phyloP scores from a whole-genome alignment of 2,113 vertebrate genomes.

The Hemibagrus wyckioides region DNA sequence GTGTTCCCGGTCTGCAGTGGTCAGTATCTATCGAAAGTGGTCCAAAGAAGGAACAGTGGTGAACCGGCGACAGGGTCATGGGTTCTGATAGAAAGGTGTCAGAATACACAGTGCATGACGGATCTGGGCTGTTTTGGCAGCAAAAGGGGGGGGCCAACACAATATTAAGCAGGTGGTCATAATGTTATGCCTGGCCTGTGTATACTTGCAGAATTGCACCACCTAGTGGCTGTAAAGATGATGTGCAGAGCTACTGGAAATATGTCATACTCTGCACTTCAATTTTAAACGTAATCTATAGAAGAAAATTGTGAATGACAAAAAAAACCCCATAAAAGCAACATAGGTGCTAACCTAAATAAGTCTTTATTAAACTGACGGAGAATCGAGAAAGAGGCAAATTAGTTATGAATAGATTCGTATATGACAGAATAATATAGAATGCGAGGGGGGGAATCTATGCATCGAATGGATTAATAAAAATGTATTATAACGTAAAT shows the following conservation, averaged over 20 bases:
- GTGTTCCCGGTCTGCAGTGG: no score
- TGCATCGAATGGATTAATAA: no score
- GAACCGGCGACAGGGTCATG: no score
- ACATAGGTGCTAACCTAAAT: not conserved
- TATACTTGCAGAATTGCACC: slow-evolving; percentile 23
- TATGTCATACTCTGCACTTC: not conserved
- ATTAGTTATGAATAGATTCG: not conserved
- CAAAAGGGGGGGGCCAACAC: no score
- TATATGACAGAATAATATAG: not conserved
- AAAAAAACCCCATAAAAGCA: not conserved
- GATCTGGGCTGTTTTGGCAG: no score
- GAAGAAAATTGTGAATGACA: not conserved
- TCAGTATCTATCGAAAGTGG: no score
- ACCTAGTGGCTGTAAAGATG: slow-evolving; percentile 33
- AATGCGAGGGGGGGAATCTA: no score
- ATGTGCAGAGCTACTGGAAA: not conserved
- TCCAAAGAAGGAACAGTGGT: no score
- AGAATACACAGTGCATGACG: no score
- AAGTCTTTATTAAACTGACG: not conserved
- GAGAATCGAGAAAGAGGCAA: not conserved
- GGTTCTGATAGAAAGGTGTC: no score
- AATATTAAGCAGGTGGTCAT: no score
- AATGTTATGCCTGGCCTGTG: no score
- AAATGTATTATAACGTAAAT: not conserved
- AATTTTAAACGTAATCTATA: not conserved